phyloP scores from a whole-genome alignment of 2,797 vertebrate genomes.

The Chloroceryle amazona region DNA sequence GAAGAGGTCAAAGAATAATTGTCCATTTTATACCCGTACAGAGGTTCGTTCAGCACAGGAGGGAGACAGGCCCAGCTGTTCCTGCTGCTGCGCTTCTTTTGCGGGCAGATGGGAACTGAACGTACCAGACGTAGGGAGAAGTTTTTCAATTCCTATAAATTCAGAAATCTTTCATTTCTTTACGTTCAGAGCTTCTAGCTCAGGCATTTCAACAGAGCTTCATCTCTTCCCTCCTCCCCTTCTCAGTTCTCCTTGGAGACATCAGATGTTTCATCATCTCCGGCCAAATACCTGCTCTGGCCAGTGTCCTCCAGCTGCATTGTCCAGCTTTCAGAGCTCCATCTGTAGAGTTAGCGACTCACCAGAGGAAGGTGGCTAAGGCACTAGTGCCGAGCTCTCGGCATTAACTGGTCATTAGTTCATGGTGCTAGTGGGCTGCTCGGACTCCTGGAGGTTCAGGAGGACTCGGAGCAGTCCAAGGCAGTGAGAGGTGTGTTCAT shows the following conservation, averaged over 20 bases:
- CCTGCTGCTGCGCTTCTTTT: background rate
- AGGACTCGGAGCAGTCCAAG: background rate
- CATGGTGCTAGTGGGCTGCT: background rate
- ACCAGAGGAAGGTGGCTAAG: background rate
- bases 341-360: fast-evolving
- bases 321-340: background rate
- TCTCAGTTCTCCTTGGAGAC: background rate
- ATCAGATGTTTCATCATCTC: background rate
- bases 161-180: background rate
- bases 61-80: background rate
- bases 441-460: background rate
- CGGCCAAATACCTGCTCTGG: background rate
- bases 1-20: background rate
- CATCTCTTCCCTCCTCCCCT: background rate
- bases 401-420: background rate
- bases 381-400: fast-evolving
- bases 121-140: background rate
- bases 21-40: background rate
- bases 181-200: background rate
- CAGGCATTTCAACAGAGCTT: background rate
- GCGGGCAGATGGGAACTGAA: fast-evolving
- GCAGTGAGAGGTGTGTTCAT: fast-evolving
- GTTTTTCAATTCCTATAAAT: background rate
- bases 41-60: background rate
- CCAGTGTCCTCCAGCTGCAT: background rate